Evolutionary conservation across 1,140 invertebrate genomes (phyloP).

Genomic region (Camponotus floridanus): DNA sequence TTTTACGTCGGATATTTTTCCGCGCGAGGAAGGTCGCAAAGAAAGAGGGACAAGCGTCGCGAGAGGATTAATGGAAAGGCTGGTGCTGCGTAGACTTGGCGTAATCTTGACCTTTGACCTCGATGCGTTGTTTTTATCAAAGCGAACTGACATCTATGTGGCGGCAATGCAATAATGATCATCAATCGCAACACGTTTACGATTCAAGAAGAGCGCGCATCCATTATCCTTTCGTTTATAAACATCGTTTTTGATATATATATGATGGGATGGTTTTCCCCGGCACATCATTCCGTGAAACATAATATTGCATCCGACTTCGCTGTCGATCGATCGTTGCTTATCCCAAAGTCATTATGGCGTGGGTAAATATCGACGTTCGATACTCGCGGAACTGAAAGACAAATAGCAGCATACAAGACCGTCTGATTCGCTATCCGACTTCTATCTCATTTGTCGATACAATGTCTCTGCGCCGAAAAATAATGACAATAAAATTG

Average conservation of each 20-base stretch:
- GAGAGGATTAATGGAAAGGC: not conserved
- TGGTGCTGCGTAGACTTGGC: not conserved
- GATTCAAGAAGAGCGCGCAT: not conserved
- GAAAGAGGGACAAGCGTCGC: not conserved
- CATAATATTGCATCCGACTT: slow-evolving; percentile 46
- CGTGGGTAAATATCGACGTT: slow-evolving; percentile 52
- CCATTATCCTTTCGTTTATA: not conserved
- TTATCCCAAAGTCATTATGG: slow-evolving; percentile 49
- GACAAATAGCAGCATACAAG: slow-evolving; percentile 52
- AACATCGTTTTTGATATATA: not conserved
- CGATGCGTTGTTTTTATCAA: not conserved
- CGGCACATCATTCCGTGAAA: slow-evolving; percentile 34
- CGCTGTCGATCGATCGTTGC: slow-evolving; percentile 25
- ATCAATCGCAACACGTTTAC: not conserved
- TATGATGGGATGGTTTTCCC: slow-evolving; percentile 22
- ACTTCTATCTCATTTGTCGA: slow-evolving; percentile 31
- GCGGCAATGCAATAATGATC: not conserved
- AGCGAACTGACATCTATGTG: not conserved
- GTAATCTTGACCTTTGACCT: slow-evolving; percentile 38
- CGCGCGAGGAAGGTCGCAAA: slow-evolving; percentile 35
- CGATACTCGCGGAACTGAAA: slow-evolving; percentile 40
- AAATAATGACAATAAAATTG: not conserved
- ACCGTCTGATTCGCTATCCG: not conserved
- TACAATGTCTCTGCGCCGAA: not conserved
- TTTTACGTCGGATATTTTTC: slow-evolving; percentile 47